These are phyloP conservation scores for Gymnorhina tibicen DNA, from an alignment of 2,113 vertebrate species.

Conservation along the genomic window DNA sequence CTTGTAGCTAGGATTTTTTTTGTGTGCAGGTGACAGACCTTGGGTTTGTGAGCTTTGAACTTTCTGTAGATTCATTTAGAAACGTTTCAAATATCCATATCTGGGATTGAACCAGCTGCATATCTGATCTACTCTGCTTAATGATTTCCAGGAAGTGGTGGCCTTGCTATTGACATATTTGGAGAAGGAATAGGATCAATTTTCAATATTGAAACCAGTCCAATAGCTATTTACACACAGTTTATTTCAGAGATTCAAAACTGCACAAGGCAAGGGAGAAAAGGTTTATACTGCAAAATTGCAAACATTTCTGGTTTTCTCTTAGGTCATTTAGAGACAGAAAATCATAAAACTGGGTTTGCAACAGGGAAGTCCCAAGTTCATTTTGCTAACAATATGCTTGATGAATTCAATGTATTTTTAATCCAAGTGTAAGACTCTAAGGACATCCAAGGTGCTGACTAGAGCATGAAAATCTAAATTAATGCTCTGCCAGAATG, in stretches of 20 bases:
- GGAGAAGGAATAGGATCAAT: constrained; percentile 34
- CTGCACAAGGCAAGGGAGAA: background rate
- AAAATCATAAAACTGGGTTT: constrained; percentile 50
- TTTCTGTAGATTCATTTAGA: background rate
- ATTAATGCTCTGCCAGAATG: constrained; percentile 57
- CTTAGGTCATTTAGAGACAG: constrained; percentile 36
- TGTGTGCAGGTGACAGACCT: background rate
- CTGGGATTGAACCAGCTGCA: background rate
- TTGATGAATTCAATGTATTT: constrained; percentile 62
- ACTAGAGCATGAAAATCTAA: constrained; percentile 61
- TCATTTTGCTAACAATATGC: constrained; percentile 57
- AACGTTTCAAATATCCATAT: background rate
- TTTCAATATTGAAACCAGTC: constrained; percentile 14
- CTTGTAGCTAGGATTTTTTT: constrained; percentile 1
- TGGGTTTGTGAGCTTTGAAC: background rate
- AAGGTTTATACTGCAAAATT: background rate
- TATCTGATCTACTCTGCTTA: constrained; percentile 12
- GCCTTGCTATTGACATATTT: constrained; percentile 37
- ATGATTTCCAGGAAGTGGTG: constrained; percentile 31
- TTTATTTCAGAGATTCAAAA: constrained; percentile 15
- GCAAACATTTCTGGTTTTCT: constrained; percentile 27
- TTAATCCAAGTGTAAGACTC: constrained; percentile 63
- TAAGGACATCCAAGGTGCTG: constrained; percentile 57
- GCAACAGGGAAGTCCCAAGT: constrained; percentile 45
- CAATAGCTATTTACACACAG: background rate